Conservation (phyloP, 1,140 invertebrate species). For the Yoshiicerus persimilis region DNA sequence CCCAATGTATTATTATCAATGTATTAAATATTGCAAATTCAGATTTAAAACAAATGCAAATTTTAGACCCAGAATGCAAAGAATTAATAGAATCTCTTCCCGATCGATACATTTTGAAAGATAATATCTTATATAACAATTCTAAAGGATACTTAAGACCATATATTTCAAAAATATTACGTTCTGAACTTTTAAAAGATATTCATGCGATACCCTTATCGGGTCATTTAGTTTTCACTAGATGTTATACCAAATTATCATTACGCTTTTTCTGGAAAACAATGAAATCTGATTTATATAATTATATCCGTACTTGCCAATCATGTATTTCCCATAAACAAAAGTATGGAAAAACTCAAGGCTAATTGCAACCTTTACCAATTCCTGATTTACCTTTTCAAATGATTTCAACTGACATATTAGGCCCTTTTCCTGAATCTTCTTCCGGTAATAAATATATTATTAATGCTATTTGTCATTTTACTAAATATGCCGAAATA, state of each 20-base stretch:
- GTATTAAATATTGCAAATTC: background rate
- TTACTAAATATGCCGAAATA: constrained; percentile 53
- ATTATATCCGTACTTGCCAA: background rate
- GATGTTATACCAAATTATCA: too few relatives aligned
- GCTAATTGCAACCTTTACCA: constrained; percentile 50
- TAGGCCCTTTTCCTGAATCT: constrained; percentile 50
- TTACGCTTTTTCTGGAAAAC: too few relatives aligned
- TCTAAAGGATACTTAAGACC: background rate
- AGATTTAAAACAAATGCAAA: background rate
- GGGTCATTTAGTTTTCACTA: too few relatives aligned
- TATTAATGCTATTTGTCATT: constrained; percentile 53
- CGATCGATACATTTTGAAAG: background rate
- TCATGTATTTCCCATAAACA: constrained; percentile 41
- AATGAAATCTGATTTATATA: background rate
- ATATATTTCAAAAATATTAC: too few relatives aligned
- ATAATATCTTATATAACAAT: background rate
- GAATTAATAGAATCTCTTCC: background rate
- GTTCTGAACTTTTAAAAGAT: too few relatives aligned
- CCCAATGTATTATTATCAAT: background rate
- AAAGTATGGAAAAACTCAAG: constrained; percentile 41
- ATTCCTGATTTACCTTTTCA: constrained; percentile 47
- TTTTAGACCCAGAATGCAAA: background rate
- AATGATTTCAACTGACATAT: constrained; percentile 50
- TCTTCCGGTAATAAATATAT: constrained; percentile 51
- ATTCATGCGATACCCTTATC: too few relatives aligned